phyloP scores from a whole-genome alignment of 2,113 vertebrate genomes.

The Aspiorhynchus laticeps region DNA sequence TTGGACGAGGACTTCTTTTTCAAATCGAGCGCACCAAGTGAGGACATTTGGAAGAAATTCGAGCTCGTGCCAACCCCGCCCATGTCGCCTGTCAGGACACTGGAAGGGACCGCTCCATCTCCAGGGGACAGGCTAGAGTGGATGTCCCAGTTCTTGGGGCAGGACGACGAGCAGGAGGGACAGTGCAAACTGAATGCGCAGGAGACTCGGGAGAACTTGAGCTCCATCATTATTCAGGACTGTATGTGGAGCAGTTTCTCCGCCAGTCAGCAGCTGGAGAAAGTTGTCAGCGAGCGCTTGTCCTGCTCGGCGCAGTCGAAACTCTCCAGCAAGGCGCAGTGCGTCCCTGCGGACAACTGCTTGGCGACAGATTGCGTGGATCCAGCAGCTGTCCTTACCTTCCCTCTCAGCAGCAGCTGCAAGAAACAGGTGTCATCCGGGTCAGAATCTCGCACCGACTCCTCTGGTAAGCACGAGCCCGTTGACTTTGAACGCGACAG shows the following conservation, averaged over 20 bases:
- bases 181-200: constrained; percentile 76
- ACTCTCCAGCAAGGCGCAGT: constrained; percentile 59
- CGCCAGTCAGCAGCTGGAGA: constrained; percentile 86
- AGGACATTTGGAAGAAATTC: constrained; percentile 99
- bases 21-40: constrained; percentile 91
- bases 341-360: constrained; percentile 69
- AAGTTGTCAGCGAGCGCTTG: constrained; percentile 84
- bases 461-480: constrained; percentile 83
- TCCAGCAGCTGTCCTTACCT: constrained; percentile 85
- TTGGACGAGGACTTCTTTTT: constrained; percentile 90
- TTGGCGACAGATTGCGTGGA: constrained; percentile 83
- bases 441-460: constrained; percentile 91
- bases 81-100: constrained; percentile 79
- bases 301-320: constrained; percentile 67
- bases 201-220: constrained; percentile 83
- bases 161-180: constrained; percentile 83
- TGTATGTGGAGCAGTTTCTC: constrained; percentile 98
- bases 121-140: constrained; percentile 82
- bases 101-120: constrained; percentile 69
- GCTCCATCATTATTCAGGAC: constrained; percentile 90
- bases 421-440: constrained; percentile 90
- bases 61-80: constrained; percentile 93
- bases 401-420: constrained; percentile 77
- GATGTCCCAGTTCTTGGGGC: constrained; percentile 79
- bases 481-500: constrained; percentile 15